phyloP scores from a whole-genome alignment of 2,113 vertebrate genomes.

The Beaufortia kweichowensis region DNA sequence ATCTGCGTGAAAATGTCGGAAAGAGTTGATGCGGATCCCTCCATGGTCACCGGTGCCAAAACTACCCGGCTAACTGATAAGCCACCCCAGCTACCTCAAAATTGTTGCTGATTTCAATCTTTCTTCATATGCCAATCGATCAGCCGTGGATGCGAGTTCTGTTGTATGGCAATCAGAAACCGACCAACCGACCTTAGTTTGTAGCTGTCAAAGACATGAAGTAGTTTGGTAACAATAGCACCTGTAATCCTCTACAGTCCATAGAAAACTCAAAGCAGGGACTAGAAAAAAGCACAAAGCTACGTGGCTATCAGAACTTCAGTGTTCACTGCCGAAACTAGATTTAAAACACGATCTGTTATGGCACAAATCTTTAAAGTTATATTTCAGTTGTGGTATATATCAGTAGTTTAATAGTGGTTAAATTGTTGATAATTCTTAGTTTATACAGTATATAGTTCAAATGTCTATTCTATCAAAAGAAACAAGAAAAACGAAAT shows the following conservation, averaged over 20 bases:
- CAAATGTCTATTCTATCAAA: slow-evolving; percentile 13
- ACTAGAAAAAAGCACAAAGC: slow-evolving; percentile 61
- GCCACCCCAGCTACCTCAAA: slow-evolving; percentile 85
- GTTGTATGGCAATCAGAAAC: slow-evolving; percentile 30
- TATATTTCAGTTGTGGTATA: slow-evolving; percentile 35
- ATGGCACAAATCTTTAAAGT: slow-evolving; percentile 22
- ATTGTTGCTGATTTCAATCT: slow-evolving; percentile 85
- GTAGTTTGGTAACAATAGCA: slow-evolving; percentile 32
- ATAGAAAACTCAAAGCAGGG: slow-evolving; percentile 49
- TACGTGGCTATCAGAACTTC: slow-evolving; percentile 51
- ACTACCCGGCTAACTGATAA: slow-evolving; percentile 87
- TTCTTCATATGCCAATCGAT: slow-evolving; percentile 20
- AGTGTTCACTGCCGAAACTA: slow-evolving; percentile 59
- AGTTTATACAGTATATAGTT: slow-evolving; percentile 27
- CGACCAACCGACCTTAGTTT: slow-evolving; percentile 19
- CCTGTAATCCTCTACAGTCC: slow-evolving; percentile 30
- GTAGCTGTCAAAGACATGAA: slow-evolving; percentile 43
- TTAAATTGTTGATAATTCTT: background rate
- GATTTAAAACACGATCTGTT: slow-evolving; percentile 17
- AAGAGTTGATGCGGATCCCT: slow-evolving; percentile 84
- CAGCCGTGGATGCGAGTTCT: slow-evolving; percentile 41
- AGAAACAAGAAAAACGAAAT: slow-evolving; percentile 34
- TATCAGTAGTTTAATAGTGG: slow-evolving; percentile 33
- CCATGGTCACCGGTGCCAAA: slow-evolving; percentile 78
- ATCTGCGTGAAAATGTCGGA: slow-evolving; percentile 99